These are phyloP conservation scores for Hyposmocoma kahamanoa DNA, from an alignment of 1,140 invertebrate genomes.

Conservation along the genomic window DNA sequence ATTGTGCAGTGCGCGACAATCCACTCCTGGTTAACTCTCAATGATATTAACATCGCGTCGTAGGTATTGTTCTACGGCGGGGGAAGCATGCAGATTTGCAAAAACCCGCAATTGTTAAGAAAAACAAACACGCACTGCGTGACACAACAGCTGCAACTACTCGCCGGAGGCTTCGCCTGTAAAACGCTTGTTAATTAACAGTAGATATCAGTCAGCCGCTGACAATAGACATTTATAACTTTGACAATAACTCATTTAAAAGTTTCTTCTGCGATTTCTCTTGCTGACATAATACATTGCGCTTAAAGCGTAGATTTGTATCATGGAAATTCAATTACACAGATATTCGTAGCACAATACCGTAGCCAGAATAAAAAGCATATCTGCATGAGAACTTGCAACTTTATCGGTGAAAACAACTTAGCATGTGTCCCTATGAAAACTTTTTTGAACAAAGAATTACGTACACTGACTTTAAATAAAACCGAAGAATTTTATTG, in stretches of 20 bases:
- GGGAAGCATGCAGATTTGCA: slow-evolving; percentile 55
- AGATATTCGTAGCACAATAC: too few species aligned
- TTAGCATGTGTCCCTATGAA: too few species aligned
- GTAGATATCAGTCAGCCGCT: slow-evolving; percentile 23
- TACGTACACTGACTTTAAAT: too few species aligned
- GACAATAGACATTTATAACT: slow-evolving; percentile 25
- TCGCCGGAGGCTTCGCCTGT: slow-evolving; percentile 9
- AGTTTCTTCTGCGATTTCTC: slow-evolving; percentile 1
- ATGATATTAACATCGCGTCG: slow-evolving; percentile 53
- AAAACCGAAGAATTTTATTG: too few species aligned
- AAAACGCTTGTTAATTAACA: slow-evolving; percentile 36
- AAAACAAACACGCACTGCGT: slow-evolving; percentile 35
- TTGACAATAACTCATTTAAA: slow-evolving; percentile 16
- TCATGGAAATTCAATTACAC: too few species aligned
- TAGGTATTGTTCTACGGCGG: slow-evolving; percentile 49
- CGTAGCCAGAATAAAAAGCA: too few species aligned
- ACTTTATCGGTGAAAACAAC: too few species aligned
- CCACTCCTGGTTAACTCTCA: slow-evolving; percentile 65
- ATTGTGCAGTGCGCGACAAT: slow-evolving; percentile 60
- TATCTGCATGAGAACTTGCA: too few species aligned
- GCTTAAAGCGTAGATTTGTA: too few species aligned
- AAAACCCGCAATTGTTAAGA: slow-evolving; percentile 59
- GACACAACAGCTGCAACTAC: slow-evolving; percentile 29
- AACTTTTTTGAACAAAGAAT: too few species aligned
- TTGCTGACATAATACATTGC: neutral